Evolutionary conservation across 2,113 vertebrate genomes (phyloP), one percentile per base, ranked within the genome.

Genomic region (Fulica atra): DNA sequence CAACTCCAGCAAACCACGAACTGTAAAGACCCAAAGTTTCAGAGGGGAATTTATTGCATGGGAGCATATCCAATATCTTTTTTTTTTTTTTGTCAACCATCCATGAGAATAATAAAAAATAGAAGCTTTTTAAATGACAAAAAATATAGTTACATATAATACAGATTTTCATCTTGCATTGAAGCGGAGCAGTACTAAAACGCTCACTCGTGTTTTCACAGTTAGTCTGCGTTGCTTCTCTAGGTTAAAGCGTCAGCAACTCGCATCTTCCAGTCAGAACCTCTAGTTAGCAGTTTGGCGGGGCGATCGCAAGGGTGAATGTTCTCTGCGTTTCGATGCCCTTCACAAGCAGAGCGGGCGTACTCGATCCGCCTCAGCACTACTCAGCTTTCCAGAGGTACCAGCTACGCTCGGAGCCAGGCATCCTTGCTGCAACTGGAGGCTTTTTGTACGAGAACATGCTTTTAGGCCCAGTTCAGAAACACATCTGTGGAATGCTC

Each of bases 81-180:
- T 40, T 46, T 46, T 46, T 46, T 42, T 42, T 46, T 94, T 96
- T 76, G 93, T 97, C 96, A 97, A 96, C 92, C 95, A 85, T 88
- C 97, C 93, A 97, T 96, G 96, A 96, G 92, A 97, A 97, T 97
- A 97, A 98, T 97, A 97, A 98, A 97, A 98, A 98, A 98, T 97
- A 98, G 86, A 98, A 96, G 94, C 97, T 96, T 97, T 93, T 97
- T 80, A 98, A 97, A 96, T 95, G 95, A 97, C 95, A 96, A 97
- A 96, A 96, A 94, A 95, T 80, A 90, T 97, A 97, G 93, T 98
- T 98, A 98, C 97, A 98, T 98, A 97, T 97, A 86, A 95, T 97
- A 98, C 98, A 98, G 95, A 86, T 94, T 92, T 94, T 86, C 86
- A 94, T 95, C 95, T 97, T 97, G 89, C 97, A 97, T 94, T 91